These are phyloP conservation scores for Oenanthe melanoleuca DNA, from an alignment of 2,113 vertebrate species.

Conservation along the genomic window DNA sequence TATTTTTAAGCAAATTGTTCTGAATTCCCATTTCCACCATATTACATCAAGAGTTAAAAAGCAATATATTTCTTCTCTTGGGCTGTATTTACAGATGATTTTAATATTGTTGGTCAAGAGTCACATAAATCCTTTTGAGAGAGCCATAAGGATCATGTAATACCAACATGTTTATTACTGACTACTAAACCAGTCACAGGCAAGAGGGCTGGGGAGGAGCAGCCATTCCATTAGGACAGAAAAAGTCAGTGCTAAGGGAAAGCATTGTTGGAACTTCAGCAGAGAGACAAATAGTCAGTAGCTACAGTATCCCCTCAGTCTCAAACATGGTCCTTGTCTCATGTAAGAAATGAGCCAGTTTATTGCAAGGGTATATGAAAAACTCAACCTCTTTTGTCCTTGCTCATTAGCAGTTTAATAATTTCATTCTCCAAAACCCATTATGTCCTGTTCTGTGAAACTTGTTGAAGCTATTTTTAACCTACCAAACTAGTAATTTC, in stretches of 20 bases:
- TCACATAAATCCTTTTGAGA: neutral
- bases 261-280: neutral
- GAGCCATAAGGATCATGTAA: neutral
- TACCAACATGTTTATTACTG: rapidly evolving
- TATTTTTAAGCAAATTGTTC: neutral
- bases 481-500: neutral
- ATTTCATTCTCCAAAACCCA: neutral
- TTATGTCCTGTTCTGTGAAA: neutral
- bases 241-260: neutral
- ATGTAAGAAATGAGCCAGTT: neutral
- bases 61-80: neutral
- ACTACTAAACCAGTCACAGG: neutral
- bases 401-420: neutral
- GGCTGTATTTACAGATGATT: neutral
- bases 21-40: neutral
- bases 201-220: neutral
- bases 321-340: neutral
- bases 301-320: neutral
- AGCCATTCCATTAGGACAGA: neutral
- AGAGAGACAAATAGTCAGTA: neutral
- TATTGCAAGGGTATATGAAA: neutral
- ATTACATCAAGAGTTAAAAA: neutral
- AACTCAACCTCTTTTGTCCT: neutral
- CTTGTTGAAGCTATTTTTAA: neutral
- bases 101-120: neutral